Percentiles rank a stretch among this genome's conserved stretches.
Conservation (phyloP, 2,888 invertebrate genomes). For the Cerceris ruficornis region DNA sequence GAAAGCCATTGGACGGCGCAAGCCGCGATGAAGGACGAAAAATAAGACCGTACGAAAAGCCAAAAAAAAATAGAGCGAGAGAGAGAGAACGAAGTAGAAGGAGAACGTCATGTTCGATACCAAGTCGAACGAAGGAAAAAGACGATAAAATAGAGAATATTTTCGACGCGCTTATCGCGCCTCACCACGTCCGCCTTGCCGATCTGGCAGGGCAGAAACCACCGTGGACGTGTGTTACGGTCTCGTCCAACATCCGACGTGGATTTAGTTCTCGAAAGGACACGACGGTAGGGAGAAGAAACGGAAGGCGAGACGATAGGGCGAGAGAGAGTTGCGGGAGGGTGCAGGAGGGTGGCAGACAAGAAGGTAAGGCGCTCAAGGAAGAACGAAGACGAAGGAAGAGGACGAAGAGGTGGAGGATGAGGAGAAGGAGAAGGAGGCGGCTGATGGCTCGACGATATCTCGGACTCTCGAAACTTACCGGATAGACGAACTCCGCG, state of each 20-base stretch:
- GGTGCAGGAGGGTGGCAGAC: background rate
- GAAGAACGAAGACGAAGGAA: constrained; percentile 5
- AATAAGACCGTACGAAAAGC: background rate
- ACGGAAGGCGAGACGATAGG: constrained; percentile 6
- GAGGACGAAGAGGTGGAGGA: constrained; percentile 16
- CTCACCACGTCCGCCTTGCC: constrained; percentile 9
- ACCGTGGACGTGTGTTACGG: constrained; percentile 67
- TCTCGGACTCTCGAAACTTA: constrained; percentile 67
- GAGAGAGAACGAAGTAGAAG: background rate
- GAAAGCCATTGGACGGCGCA: background rate
- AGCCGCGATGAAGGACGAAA: too few relatives aligned
- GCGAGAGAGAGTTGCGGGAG: constrained; percentile 8
- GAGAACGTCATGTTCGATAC: background rate
- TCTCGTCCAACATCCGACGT: constrained; percentile 65
- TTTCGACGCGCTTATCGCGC: constrained; percentile 7
- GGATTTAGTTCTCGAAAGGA: constrained; percentile 64
- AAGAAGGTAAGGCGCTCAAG: background rate
- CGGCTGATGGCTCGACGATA: constrained; percentile 65
- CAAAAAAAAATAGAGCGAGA: background rate
- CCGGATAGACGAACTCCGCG: constrained; percentile 63
- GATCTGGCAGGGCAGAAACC: constrained; percentile 30
- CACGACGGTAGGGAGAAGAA: constrained; percentile 31
- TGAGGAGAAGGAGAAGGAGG: constrained; percentile 32
- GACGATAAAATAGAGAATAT: constrained; percentile 6
- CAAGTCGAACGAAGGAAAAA: background rate